Evolutionary conservation across 2,888 invertebrate genomes (phyloP), one percentile per base, ranked within the genome.

Genomic region (Volucella inanis): DNA sequence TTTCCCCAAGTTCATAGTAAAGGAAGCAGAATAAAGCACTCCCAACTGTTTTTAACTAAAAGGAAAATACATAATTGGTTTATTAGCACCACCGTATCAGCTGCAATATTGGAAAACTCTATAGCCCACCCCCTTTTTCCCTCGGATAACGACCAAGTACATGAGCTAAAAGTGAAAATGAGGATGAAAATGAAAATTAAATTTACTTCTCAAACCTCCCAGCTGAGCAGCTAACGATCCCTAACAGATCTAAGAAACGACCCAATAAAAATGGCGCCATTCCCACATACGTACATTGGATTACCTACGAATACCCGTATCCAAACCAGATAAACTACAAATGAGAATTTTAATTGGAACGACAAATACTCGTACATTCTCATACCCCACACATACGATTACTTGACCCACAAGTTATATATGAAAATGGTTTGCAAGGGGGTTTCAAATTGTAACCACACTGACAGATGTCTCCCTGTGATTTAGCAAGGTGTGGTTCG

Each of bases 211-310:
- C 14, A 49, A 64, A 18, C 10, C 39, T 45, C 77, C 83, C 74
- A 55, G 49, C 67, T 68, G 78, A 68, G 55, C 68, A 31, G 55
- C 68, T 74, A 78, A 72, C 43, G 59, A 74, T 67, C 59, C 65
- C 18, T 55, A 55, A 64, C 49, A 15, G n/a, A 76, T 18, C 64
- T 59, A 47, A 70, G 11, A 47, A 75, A 49, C 70, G 57, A 62
- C 71, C 65, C 67, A 62, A 54, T 75, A 74, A 62, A 70, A 79
- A 65, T 70, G 83, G 79, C 83, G 70, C 83, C 83, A 84, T 74
- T 57, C 49, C 39, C 68, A 57, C 64, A 22, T 68, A 22, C 2
- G 1, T 22, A 22, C 18, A 22, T 22, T 3, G 2, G 18, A 22
- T 2, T 22, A 22, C 18, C 3, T 22, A 31, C 43, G 9, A n/a